Evolutionary conservation across 1,140 invertebrate genomes (phyloP), one percentile per base, ranked within the genome.

Genomic region (Argopecten irradians): DNA sequence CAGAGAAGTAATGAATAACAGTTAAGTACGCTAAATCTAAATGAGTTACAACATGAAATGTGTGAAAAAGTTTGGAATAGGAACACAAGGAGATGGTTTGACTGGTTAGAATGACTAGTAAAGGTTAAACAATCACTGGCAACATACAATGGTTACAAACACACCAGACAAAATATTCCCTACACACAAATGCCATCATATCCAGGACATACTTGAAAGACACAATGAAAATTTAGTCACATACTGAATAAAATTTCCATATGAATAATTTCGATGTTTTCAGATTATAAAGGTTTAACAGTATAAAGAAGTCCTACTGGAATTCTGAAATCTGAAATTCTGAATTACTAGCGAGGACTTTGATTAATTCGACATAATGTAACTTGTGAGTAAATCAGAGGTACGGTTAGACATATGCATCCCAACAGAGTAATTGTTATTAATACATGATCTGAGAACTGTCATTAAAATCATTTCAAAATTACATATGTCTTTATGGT

Each of bases 81-180:
- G 55, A 71, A 71, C 55, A 71, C 55, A 71, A n/a, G 28, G 22
- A 71, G 55, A 71, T 71, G 55, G 55, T 71, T 71, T 71, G 55
- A 71, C 55, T 71, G 55, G 5, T 28, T 28, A 71, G 55, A 28
- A 71, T 71, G 55, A 71, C 55, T 71, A 71, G 55, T 71, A 71
- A 28, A n/a, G n/a, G n/a, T 71, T 71, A 71, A 5, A 71, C 5
- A 28, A 71, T 28, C 55, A 71, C 55, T 28, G 22, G 14, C 8
- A 16, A n/a, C n/a, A 71, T 71, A 71, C 55, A n/a, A 2, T 2
- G 55, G 5, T 28, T 16, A 71, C 55, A 71, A 28, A 3, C 55
- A 71, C 55, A 71, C n/a, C 55, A 28, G 28, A 71, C 55, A 71
- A 28, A 71, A 8, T 16, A 28, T 46, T 46, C 9, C 14, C 36